Percentiles rank a stretch among this genome's conserved stretches.
Conservation (phyloP, 2,113 vertebrate species). For the Tetraodon nigroviridis region DNA sequence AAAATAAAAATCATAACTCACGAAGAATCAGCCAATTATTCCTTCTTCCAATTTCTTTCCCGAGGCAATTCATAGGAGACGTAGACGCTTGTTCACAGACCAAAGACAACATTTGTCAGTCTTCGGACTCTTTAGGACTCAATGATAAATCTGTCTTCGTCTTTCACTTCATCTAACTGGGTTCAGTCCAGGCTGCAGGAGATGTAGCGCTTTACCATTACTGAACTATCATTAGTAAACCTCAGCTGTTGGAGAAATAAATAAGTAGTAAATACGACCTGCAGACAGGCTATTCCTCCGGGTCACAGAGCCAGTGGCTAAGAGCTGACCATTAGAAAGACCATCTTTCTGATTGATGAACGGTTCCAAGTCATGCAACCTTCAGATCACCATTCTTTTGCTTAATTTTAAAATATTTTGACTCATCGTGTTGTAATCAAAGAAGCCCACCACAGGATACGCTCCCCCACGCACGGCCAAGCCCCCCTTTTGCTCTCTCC, state of each 20-base stretch:
- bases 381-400: not conserved
- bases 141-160: conserved; percentile 17
- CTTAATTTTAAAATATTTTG: not conserved
- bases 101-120: conserved; percentile 27
- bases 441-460: conserved; percentile 12
- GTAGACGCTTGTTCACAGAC: conserved; percentile 4
- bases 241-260: conserved; percentile 1
- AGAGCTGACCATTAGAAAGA: not conserved
- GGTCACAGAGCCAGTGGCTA: not conserved
- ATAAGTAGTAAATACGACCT: too few species aligned
- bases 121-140: conserved; percentile 9
- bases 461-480: conserved; percentile 10
- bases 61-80: conserved; percentile 20
- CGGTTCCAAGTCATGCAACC: not conserved
- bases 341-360: not conserved
- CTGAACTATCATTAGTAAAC: conserved; percentile 1
- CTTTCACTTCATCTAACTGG: conserved; percentile 24
- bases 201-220: conserved; percentile 1
- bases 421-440: conserved; percentile 11
- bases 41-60: conserved; percentile 26
- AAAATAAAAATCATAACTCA: conserved; percentile 45
- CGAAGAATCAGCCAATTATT: conserved; percentile 53
- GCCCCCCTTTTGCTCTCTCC: conserved; percentile 15
- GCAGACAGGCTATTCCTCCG: too few species aligned
- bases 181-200: conserved; percentile 6